Evolutionary conservation across 2,113 vertebrate genomes (phyloP).

Genomic region (Romanogobio albipinnatus): DNA sequence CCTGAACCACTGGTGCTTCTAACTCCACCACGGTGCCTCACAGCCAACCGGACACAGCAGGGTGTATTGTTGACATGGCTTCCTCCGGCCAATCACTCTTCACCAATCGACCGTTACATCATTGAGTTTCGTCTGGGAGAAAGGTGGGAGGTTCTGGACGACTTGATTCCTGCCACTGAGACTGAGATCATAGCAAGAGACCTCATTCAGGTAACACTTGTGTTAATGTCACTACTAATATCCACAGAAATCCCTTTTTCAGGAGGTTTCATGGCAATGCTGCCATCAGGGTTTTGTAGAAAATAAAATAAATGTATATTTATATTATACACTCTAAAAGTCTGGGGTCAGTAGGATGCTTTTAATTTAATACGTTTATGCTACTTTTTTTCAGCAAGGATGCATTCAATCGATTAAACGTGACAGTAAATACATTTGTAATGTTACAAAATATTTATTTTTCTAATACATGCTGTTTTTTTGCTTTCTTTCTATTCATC

Average conservation of each 20-base stretch:
- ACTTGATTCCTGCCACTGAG: conserved; percentile 87
- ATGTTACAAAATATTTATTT: too few relatives aligned
- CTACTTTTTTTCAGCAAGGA: too few relatives aligned
- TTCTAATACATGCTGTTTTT: too few relatives aligned
- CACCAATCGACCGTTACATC: conserved; percentile 93
- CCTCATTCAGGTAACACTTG: conserved; percentile 86
- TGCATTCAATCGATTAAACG: too few relatives aligned
- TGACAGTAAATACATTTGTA: too few relatives aligned
- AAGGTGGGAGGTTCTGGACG: conserved; percentile 94
- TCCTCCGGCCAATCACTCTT: conserved; percentile 95
- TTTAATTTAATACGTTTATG: too few relatives aligned
- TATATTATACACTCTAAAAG: too few relatives aligned
- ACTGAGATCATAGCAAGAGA: conserved; percentile 94
- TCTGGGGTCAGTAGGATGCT: too few relatives aligned
- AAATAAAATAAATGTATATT: too few relatives aligned
- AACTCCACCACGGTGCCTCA: conserved; percentile 99
- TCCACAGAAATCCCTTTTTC: not conserved
- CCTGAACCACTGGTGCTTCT: conserved; percentile 99
- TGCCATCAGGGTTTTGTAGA: too few relatives aligned
- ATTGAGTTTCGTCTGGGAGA: conserved; percentile 96
- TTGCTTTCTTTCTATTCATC: too few relatives aligned
- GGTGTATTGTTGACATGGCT: conserved; percentile 98
- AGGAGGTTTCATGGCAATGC: too few relatives aligned
- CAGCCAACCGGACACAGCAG: conserved; percentile 98
- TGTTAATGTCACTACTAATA: not conserved